phyloP scores from a whole-genome alignment of 2,113 vertebrate genomes.

The Xiphophorus hellerii region DNA sequence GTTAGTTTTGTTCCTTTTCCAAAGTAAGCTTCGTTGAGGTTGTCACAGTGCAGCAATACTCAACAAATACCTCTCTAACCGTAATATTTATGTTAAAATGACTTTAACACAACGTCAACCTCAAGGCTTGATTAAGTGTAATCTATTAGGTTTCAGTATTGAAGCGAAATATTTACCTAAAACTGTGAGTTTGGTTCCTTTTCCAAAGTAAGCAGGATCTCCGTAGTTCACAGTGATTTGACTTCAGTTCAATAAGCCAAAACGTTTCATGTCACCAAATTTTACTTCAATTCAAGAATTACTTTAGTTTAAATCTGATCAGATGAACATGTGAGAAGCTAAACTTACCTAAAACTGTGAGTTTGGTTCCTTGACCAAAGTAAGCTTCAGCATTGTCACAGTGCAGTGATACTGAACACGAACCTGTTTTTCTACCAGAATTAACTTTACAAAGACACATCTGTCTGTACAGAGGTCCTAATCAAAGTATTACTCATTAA shows the following conservation, averaged over 20 bases:
- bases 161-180: constrained; percentile 48
- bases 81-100: neutral
- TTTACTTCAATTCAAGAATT: neutral
- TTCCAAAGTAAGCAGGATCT: constrained; percentile 75
- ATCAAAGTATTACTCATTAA: too few species aligned
- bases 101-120: neutral
- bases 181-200: constrained; percentile 83
- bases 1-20: constrained; percentile 49
- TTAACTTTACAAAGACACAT: too few species aligned
- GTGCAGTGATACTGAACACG: constrained; percentile 6
- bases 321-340: constrained; percentile 1
- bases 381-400: constrained; percentile 23
- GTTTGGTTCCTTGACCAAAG: constrained; percentile 47
- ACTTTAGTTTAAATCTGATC: rapidly evolving
- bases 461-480: too few species aligned
- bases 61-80: neutral
- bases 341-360: constrained; percentile 48
- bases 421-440: too few species aligned
- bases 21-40: constrained; percentile 6
- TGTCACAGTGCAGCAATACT: constrained; percentile 41
- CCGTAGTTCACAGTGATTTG: constrained; percentile 72
- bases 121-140: neutral
- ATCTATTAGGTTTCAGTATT: neutral
- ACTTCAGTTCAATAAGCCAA: constrained; percentile 29
- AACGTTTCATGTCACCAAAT: neutral